These are phyloP conservation scores for Cheilosia pagana DNA, from an alignment of 2,888 invertebrate genomes.

Conservation along the genomic window DNA sequence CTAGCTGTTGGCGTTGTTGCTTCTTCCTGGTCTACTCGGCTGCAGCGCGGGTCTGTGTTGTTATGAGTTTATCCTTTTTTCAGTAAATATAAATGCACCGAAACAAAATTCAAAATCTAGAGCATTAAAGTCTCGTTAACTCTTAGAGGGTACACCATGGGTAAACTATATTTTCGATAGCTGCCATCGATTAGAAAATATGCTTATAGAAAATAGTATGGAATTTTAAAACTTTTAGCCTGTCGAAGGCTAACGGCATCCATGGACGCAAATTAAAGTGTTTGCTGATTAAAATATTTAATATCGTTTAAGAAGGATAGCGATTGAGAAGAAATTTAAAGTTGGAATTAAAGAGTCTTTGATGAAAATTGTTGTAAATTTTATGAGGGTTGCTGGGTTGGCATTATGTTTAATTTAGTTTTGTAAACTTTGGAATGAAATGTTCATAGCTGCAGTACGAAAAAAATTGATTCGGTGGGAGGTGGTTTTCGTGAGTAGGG, in stretches of 20 bases:
- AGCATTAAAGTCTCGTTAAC: conserved; percentile 46
- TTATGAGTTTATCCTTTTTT: conserved; percentile 25
- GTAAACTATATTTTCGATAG: conserved; percentile 1
- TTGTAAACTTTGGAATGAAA: too few species aligned
- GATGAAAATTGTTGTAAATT: too few species aligned
- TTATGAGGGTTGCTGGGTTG: too few species aligned
- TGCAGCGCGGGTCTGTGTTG: conserved; percentile 13
- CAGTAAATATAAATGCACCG: conserved; percentile 15
- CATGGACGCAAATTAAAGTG: not conserved
- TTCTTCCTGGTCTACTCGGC: conserved; percentile 11
- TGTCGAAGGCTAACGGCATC: not conserved
- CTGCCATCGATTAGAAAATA: conserved; percentile 11
- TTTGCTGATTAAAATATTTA: not conserved
- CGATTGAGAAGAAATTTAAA: too few species aligned
- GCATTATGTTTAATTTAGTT: too few species aligned
- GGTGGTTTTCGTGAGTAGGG: too few species aligned
- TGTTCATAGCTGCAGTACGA: too few species aligned
- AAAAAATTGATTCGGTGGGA: too few species aligned
- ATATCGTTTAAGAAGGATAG: too few species aligned
- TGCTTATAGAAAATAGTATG: too few species aligned
- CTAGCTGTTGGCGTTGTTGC: not conserved
- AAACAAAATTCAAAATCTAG: not conserved
- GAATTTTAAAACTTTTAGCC: not conserved
- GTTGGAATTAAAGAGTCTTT: too few species aligned
- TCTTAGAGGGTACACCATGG: not conserved